Base-by-base conservation (phyloP, 1,140 invertebrate species). In the Drosophila virilis region DNA sequence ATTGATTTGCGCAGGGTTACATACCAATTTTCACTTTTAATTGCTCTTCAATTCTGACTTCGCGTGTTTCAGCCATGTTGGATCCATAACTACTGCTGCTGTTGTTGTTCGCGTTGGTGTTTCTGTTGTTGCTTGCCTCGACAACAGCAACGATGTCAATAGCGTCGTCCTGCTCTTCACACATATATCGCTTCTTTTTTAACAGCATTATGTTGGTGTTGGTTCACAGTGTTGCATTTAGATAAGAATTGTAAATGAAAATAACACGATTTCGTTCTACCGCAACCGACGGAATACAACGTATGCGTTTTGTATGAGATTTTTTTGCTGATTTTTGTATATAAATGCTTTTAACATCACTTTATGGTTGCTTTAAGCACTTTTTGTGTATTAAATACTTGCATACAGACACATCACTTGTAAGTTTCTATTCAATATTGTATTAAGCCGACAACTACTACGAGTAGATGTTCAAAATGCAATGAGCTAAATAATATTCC, bases 21-120 rank as follows among this genome's bases (percentile, higher is more conserved):
- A 93, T 94, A 97, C 96, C 96, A 91, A 97, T 96, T 95, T 97
- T 97, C 92, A 97, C 96, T 95, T 95, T 96, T 93, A 97, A 94
- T 93, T 96, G 95, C 94, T 97, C 96, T 93, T 96, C 96, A 93
- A 96, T 95, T 94, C 96, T 95, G 93, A 97, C 96, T 95, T 96
- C 95, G 94, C 95, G 95, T 94, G 94, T 95, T 93, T 96, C 96
- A 94, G 96, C 96, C 96, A 97, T 97, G 95, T 96, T 96, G 95
- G 94, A 95, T 95, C 95, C 95, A 95, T 95, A 93, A 94, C 94
- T 94, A 93, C 77, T 83, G 74, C 77, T 76, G 77, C 73, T 78
- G 74, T 72, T 78, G 68, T 66, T 78, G 73, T 77, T 77, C 65
- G 60, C 55, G 76, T 71, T 76, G 67, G 55, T 72, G 83, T 82